These are phyloP conservation scores for Cydia amplana DNA, from an alignment of 1,140 invertebrate genomes.

Conservation along the genomic window DNA sequence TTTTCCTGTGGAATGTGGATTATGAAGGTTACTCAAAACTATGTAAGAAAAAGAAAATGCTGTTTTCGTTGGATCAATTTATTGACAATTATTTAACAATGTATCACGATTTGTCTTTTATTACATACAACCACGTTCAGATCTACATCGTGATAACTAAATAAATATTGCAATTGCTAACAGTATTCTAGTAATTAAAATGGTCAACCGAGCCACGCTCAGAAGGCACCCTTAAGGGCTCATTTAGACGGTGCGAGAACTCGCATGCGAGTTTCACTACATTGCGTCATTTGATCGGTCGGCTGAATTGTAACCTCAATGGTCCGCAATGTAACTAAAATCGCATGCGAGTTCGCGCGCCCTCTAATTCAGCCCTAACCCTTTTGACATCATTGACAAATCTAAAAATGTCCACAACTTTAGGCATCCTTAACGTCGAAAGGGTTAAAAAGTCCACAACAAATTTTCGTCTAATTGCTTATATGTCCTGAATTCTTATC, in stretches of 20 bases:
- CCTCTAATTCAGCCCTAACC: no score
- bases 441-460: background rate
- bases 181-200: background rate
- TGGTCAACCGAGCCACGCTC: constrained; percentile 4
- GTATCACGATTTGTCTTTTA: constrained; percentile 75
- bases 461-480: background rate
- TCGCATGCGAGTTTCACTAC: no score
- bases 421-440: background rate
- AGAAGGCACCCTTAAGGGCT: no score
- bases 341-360: no score
- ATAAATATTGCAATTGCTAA: constrained; percentile 31
- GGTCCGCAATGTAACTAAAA: no score
- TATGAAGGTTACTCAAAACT: background rate
- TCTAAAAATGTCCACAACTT: background rate
- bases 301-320: no score
- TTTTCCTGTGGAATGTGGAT: no score
- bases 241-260: no score
- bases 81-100: constrained; percentile 68
- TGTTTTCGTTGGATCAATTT: constrained; percentile 55
- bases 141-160: constrained; percentile 52
- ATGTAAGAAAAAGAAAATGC: constrained; percentile 33
- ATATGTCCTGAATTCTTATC: background rate
- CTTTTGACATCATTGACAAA: background rate
- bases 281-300: no score
- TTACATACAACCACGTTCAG: constrained; percentile 57